Conservation (phyloP, 2,113 vertebrate species). For the Helogale parvula region DNA sequence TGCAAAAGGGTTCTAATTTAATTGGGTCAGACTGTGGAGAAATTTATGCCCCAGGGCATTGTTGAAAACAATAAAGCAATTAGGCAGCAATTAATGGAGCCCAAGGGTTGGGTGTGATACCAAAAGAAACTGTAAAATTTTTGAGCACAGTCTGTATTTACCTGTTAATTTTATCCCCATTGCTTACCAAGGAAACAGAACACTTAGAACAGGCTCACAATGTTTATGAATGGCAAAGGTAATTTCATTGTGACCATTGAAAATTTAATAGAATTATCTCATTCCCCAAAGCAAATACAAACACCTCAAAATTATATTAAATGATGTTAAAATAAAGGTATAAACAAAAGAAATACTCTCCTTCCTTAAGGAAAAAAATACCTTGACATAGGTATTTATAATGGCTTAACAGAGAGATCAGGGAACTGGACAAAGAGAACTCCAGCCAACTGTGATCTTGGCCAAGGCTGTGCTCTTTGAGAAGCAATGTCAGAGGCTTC, state of each 20-base stretch:
- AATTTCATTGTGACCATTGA: not conserved
- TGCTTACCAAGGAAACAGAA: not conserved
- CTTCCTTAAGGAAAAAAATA: not conserved
- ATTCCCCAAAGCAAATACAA: constrained; percentile 1
- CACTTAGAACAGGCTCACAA: not conserved
- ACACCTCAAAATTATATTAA: not conserved
- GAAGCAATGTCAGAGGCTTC: not conserved
- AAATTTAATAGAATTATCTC: not conserved
- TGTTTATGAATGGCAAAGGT: not conserved
- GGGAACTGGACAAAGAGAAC: not conserved
- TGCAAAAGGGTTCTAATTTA: not conserved
- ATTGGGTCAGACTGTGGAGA: not conserved
- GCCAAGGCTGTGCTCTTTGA: not conserved
- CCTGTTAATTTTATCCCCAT: not conserved
- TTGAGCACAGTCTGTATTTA: not conserved
- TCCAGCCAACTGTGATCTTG: no score
- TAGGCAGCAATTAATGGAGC: not conserved
- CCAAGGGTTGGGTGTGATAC: not conserved
- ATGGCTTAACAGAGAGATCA: not conserved
- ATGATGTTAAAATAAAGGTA: not conserved
- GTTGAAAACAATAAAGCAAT: not conserved
- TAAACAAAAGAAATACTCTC: not conserved
- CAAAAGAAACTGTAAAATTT: not conserved
- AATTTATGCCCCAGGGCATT: not conserved
- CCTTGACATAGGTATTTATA: not conserved